Conservation (phyloP, 2,888 invertebrate species). For the Chrysodeixis includens region DNA sequence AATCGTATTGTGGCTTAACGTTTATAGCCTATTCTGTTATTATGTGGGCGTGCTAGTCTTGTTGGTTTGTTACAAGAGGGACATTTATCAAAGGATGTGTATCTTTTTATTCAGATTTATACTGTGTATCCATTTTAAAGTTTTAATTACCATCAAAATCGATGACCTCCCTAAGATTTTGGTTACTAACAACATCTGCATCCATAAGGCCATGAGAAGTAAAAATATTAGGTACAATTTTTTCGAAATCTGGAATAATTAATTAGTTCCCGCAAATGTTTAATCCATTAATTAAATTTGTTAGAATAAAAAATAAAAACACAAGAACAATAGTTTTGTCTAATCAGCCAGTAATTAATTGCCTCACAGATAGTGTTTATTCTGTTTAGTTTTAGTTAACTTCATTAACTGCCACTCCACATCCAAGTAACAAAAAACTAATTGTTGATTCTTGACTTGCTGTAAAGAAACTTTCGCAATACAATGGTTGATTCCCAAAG, state of each 20-base stretch:
- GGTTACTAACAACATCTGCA: no score
- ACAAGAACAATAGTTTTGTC: constrained; percentile 35
- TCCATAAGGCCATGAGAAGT: not conserved
- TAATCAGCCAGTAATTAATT: constrained; percentile 38
- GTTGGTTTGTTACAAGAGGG: not conserved
- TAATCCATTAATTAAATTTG: constrained; percentile 6
- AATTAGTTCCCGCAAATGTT: no score
- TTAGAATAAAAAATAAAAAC: constrained; percentile 37
- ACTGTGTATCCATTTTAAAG: not conserved
- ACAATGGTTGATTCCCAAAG: constrained; percentile 58
- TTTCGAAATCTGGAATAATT: no score
- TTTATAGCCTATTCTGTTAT: not conserved
- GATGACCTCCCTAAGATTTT: no score
- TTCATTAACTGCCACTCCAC: constrained; percentile 32
- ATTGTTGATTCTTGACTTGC: constrained; percentile 56
- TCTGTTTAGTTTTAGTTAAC: constrained; percentile 29
- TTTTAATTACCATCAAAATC: not conserved
- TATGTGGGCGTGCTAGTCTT: not conserved
- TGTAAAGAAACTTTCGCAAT: constrained; percentile 53
- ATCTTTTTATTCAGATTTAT: not conserved
- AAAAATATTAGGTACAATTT: constrained; percentile 21
- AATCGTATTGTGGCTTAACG: constrained; percentile 1
- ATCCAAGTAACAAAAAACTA: constrained; percentile 49
- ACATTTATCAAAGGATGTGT: constrained; percentile 1
- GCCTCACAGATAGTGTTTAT: constrained; percentile 25